phyloP scores from a whole-genome alignment of 1,140 invertebrate species.

The Caenorhabditis tropicalis region DNA sequence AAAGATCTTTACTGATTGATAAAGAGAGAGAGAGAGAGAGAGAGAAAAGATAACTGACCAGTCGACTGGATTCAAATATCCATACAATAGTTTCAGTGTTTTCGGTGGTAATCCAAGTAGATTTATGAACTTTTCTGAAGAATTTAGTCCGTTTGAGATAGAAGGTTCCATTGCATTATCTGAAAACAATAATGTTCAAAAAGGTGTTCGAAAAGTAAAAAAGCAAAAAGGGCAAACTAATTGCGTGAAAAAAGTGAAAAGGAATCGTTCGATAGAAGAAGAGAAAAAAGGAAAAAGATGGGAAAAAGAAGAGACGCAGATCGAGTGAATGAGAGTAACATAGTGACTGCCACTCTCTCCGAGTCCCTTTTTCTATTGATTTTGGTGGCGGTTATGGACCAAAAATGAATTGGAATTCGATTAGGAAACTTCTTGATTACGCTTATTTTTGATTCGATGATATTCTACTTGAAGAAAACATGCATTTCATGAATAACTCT shows the following conservation, averaged over 20 bases:
- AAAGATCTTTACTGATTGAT: no score
- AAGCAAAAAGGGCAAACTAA: background rate
- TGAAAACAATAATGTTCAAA: no score
- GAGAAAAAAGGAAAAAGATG: background rate
- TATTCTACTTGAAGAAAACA: no score
- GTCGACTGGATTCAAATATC: background rate
- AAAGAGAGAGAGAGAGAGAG: no score
- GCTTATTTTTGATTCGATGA: no score
- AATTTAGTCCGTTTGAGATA: background rate
- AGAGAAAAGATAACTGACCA: background rate
- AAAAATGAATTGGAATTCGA: no score
- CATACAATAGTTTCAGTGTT: background rate
- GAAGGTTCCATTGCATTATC: background rate
- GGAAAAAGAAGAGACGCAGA: background rate
- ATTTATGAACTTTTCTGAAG: background rate
- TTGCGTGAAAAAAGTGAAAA: background rate
- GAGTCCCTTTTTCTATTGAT: background rate
- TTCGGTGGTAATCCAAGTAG: background rate
- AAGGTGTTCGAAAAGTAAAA: background rate
- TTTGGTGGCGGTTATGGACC: background rate
- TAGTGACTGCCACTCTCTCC: background rate
- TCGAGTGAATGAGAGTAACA: background rate
- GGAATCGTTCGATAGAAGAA: background rate
- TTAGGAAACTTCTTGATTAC: no score
- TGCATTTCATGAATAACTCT: no score